These are phyloP conservation scores for Nephila pilipes DNA, from an alignment of 1,140 invertebrate genomes.

Conservation along the genomic window DNA sequence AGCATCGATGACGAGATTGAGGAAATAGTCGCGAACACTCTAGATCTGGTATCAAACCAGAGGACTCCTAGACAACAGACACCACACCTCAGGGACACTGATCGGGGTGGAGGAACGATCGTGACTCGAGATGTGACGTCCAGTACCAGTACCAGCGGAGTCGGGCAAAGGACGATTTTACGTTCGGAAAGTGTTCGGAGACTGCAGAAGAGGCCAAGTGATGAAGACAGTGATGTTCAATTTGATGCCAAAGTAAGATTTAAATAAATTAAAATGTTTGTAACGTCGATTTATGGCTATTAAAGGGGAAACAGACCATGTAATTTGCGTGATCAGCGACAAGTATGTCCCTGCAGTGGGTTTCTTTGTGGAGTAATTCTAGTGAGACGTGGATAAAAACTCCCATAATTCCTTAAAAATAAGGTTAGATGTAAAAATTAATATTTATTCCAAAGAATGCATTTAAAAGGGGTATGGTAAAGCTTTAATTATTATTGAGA, in stretches of 20 bases:
- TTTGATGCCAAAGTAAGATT: constrained; percentile 62
- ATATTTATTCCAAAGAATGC: too few species aligned
- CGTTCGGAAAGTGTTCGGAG: neutral
- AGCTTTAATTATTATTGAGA: too few species aligned
- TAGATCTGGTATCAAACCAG: constrained; percentile 32
- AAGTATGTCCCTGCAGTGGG: too few species aligned
- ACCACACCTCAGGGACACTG: neutral
- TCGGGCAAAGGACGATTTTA: neutral
- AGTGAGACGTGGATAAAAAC: too few species aligned
- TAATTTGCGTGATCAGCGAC: too few species aligned
- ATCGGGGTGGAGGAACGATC: neutral
- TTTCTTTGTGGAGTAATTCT: too few species aligned
- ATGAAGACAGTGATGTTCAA: neutral
- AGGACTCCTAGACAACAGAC: constrained; percentile 1
- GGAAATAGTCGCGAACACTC: constrained; percentile 65
- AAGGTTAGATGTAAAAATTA: too few species aligned
- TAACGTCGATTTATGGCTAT: too few species aligned
- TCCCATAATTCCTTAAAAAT: too few species aligned
- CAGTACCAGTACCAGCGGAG: constrained; percentile 29
- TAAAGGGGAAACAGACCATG: too few species aligned
- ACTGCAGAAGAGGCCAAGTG: constrained; percentile 6
- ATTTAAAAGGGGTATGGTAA: too few species aligned
- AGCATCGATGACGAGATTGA: constrained; percentile 72
- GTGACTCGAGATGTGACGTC: neutral
- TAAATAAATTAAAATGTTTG: too few species aligned